Percentiles rank a stretch among this genome's conserved stretches.
phyloP scores from a whole-genome alignment of 2,113 vertebrate species.

The Naja naja region DNA sequence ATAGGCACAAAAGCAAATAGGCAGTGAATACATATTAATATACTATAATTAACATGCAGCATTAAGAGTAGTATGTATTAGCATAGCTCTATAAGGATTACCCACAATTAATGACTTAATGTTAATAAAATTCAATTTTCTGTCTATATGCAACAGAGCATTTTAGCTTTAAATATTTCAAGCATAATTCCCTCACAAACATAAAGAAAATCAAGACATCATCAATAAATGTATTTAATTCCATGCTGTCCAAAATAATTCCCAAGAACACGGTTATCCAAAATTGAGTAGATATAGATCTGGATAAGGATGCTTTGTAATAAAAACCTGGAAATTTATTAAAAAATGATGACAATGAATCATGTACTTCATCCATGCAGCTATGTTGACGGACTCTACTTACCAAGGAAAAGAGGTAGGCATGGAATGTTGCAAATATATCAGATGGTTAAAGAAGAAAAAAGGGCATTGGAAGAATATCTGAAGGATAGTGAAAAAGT shows the following conservation, averaged over 20 bases:
- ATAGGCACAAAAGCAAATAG: background rate
- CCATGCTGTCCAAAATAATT: background rate
- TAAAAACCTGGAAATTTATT: background rate
- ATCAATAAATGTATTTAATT: background rate
- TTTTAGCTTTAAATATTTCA: background rate
- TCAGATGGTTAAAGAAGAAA: background rate
- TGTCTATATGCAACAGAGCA: background rate
- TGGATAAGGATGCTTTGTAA: background rate
- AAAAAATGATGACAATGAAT: background rate
- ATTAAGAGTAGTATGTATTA: conserved; percentile 1
- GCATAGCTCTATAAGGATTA: background rate
- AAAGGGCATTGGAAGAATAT: background rate
- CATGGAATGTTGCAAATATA: background rate
- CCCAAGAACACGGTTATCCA: background rate
- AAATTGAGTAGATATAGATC: background rate
- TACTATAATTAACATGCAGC: background rate
- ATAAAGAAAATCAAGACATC: background rate
- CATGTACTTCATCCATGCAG: background rate
- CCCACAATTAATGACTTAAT: background rate
- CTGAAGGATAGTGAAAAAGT: background rate
- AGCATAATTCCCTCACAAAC: background rate
- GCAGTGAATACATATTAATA: background rate
- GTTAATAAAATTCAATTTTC: background rate
- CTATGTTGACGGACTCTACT: background rate
- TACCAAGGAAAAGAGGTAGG: background rate